Evolutionary conservation across 2,113 vertebrate genomes (phyloP).

Genomic region (Hydropotes inermis): DNA sequence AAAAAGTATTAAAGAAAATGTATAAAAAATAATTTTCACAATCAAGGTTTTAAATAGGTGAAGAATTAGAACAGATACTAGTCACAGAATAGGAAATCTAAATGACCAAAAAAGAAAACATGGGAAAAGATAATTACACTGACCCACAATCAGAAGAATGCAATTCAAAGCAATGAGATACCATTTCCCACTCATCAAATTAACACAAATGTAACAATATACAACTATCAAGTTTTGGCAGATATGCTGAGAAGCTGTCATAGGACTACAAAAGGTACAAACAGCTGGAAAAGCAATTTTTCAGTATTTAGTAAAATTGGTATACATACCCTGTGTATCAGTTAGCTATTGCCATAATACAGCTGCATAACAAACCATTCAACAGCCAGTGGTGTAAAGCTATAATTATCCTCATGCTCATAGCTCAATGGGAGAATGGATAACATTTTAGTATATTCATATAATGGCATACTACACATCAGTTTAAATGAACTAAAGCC

Average conservation of each 20-base stretch:
- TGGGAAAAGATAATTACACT: background rate
- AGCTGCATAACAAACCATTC: background rate
- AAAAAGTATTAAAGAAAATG: background rate
- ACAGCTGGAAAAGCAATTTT: background rate
- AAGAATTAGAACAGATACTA: background rate
- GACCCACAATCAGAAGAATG: background rate
- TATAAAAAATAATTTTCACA: background rate
- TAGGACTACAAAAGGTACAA: background rate
- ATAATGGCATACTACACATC: background rate
- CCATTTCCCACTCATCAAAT: background rate
- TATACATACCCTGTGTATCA: background rate
- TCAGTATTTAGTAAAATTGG: background rate
- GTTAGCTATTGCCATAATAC: background rate
- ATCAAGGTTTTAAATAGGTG: background rate
- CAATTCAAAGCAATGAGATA: background rate
- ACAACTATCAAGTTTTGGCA: background rate
- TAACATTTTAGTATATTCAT: background rate
- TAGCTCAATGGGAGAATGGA: background rate
- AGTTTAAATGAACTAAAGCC: background rate
- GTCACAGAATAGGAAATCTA: constrained; percentile 7
- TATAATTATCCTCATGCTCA: background rate
- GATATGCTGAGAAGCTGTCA: background rate
- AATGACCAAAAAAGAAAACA: background rate
- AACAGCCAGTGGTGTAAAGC: background rate
- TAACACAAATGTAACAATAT: background rate